Percentiles rank a stretch among this genome's conserved stretches.
Conservation (phyloP, 2,797 vertebrate species). For the Coluber constrictor region DNA sequence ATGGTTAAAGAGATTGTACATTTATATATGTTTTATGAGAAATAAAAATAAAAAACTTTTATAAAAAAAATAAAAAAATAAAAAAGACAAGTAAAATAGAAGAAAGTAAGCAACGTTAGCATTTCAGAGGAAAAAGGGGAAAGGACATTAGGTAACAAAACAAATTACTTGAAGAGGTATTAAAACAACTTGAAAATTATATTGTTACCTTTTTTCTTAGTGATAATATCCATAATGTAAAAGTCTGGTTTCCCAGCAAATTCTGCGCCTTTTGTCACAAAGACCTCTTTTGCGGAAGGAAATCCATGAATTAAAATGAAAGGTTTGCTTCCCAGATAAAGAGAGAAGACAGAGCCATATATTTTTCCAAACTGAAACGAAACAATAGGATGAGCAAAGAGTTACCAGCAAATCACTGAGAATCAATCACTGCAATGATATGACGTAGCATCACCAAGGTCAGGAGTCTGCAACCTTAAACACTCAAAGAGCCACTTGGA, state of each 20-base stretch:
- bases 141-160: neutral
- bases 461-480: too few relatives aligned
- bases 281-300: neutral
- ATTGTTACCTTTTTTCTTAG: slow-evolving; percentile 4
- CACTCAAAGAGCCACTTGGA: too few relatives aligned
- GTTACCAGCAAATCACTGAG: neutral
- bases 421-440: neutral
- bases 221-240: neutral
- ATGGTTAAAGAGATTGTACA: too few relatives aligned
- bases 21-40: too few relatives aligned
- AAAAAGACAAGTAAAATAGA: too few relatives aligned
- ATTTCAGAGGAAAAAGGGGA: neutral
- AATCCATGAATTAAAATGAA: neutral
- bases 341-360: neutral
- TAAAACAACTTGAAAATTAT: neutral
- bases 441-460: neutral
- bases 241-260: neutral
- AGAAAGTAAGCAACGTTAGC: accelerated
- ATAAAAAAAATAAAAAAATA: too few relatives aligned
- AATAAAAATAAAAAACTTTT: too few relatives aligned
- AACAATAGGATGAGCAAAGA: neutral
- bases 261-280: neutral
- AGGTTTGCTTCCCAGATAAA: neutral
- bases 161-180: neutral
- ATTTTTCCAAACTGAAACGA: neutral